Conservation (phyloP, 2,888 invertebrate genomes). For the Ypsolopha sequella region DNA sequence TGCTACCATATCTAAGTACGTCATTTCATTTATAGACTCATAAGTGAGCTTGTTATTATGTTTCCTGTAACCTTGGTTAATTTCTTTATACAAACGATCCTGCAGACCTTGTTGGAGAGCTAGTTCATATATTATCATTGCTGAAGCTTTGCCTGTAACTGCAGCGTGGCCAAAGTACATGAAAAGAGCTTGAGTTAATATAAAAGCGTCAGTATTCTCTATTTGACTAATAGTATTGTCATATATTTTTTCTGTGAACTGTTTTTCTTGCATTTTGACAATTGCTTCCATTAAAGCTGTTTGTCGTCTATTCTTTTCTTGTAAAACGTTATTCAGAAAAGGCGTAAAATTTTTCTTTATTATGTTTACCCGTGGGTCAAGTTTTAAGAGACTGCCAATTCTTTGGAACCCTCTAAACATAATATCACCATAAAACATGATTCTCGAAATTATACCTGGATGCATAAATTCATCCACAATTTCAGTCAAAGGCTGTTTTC, state of each 20-base stretch:
- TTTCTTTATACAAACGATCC: slow-evolving; percentile 26
- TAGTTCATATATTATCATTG: slow-evolving; percentile 40
- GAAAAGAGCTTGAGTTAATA: slow-evolving; percentile 40
- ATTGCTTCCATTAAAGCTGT: slow-evolving; percentile 13
- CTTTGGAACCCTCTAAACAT: no score
- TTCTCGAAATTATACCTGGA: not conserved
- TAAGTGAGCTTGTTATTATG: slow-evolving; percentile 33
- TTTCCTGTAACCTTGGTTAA: no score
- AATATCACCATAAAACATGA: slow-evolving; percentile 4
- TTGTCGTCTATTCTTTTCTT: slow-evolving; percentile 5
- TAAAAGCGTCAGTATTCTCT: slow-evolving; percentile 26
- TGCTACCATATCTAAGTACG: slow-evolving; percentile 36
- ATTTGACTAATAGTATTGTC: not conserved
- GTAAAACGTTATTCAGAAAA: no score
- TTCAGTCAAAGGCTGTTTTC: slow-evolving; percentile 2
- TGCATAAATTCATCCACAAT: not conserved
- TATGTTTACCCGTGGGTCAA: no score
- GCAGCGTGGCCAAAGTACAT: slow-evolving; percentile 60
- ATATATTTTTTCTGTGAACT: not conserved
- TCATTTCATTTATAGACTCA: slow-evolving; percentile 43
- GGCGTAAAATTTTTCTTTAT: no score
- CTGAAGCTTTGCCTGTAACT: slow-evolving; percentile 53
- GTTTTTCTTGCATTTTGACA: slow-evolving; percentile 9
- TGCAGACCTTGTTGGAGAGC: slow-evolving; percentile 37
- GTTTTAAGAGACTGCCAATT: no score